A percentile compares a stretch with the other conserved stretches of the same genome.
These are phyloP conservation scores for Pemphredon lugubris DNA, from an alignment of 2,888 invertebrate genomes.

Conservation along the genomic window DNA sequence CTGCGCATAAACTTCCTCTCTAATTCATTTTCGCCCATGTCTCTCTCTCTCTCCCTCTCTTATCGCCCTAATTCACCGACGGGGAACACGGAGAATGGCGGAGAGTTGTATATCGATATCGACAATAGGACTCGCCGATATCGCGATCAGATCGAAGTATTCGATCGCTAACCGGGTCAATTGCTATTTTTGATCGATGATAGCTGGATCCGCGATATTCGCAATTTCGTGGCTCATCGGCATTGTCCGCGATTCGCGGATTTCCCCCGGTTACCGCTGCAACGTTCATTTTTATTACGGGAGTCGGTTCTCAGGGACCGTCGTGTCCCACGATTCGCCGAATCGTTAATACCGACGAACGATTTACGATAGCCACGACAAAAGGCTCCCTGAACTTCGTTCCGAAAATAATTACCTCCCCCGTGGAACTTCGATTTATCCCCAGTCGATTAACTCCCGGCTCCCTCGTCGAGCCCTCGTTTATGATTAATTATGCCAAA, in stretches of 20 bases:
- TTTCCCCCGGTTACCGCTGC: slow-evolving; percentile 11
- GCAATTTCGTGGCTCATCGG: slow-evolving; percentile 8
- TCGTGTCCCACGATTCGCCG: too few species aligned
- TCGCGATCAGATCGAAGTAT: slow-evolving; percentile 20
- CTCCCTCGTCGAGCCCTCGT: too few species aligned
- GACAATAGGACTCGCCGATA: too few species aligned
- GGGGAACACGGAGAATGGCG: slow-evolving; percentile 10
- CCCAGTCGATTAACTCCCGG: too few species aligned
- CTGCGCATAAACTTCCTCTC: background rate
- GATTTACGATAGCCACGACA: too few species aligned
- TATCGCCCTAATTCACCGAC: background rate
- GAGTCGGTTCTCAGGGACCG: too few species aligned
- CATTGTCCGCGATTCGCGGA: background rate
- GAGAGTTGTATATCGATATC: slow-evolving; percentile 27
- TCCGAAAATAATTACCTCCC: too few species aligned
- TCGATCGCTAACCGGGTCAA: slow-evolving; percentile 60
- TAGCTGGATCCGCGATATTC: background rate
- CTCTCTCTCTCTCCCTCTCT: background rate
- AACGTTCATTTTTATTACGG: slow-evolving; percentile 11
- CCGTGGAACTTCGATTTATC: too few species aligned
- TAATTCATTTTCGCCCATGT: background rate
- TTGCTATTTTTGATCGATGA: slow-evolving; percentile 58
- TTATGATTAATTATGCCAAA: too few species aligned
- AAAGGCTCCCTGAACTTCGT: too few species aligned
- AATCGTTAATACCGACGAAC: too few species aligned